phyloP scores from a whole-genome alignment of 2,888 invertebrate species.

The Ophioninae sp. region DNA sequence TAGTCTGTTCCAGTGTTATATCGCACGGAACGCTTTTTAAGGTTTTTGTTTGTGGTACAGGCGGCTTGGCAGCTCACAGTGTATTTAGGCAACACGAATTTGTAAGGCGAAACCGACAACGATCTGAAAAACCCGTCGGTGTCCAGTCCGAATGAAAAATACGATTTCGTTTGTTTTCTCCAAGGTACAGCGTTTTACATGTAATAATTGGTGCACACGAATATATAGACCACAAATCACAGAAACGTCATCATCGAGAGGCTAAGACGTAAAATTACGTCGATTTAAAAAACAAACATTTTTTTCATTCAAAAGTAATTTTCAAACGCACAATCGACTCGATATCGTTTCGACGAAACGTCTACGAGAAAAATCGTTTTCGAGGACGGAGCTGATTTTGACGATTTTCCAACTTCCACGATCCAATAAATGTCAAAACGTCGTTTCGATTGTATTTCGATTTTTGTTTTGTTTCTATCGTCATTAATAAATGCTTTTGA shows the following conservation, averaged over 20 bases:
- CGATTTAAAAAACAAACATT: no score
- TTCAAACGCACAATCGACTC: conserved; percentile 4
- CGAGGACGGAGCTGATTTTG: conserved; percentile 2
- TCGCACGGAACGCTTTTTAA: background rate
- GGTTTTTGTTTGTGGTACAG: background rate
- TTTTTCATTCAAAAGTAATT: background rate
- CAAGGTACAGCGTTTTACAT: conserved; percentile 25
- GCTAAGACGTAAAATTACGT: background rate
- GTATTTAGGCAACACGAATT: conserved; percentile 30
- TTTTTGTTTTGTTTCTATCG: background rate
- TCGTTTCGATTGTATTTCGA: background rate
- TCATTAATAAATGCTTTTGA: background rate
- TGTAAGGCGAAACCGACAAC: conserved; percentile 24
- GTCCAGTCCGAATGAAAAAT: background rate
- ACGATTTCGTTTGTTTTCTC: conserved; percentile 7
- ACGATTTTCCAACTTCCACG: background rate
- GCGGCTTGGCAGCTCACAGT: background rate
- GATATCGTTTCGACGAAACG: background rate
- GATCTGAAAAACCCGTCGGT: background rate
- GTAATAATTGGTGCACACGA: background rate
- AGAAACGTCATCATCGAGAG: conserved; percentile 24
- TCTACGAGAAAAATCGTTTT: background rate
- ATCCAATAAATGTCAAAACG: background rate
- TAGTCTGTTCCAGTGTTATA: background rate
- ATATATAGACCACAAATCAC: conserved; percentile 27